phyloP scores from a whole-genome alignment of 2,113 vertebrate species.

The Puffinus mauretanicus region DNA sequence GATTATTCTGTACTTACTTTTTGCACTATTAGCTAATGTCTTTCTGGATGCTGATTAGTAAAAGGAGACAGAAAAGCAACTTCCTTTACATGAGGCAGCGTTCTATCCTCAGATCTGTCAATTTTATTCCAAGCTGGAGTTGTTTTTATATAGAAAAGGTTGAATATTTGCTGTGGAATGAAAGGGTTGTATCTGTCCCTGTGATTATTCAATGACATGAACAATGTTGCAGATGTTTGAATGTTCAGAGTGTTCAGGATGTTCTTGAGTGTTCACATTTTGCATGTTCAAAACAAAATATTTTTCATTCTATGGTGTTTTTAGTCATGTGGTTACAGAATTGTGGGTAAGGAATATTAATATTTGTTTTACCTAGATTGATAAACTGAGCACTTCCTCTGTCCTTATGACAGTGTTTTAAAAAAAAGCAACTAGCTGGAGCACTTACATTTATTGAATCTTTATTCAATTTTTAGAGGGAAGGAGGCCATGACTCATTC shows the following conservation, averaged over 20 bases:
- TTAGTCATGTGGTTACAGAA: background rate
- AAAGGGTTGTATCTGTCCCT: background rate
- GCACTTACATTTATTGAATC: background rate
- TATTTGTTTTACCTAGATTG: background rate
- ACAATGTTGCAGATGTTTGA: background rate
- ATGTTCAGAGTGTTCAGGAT: background rate
- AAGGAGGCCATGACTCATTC: background rate
- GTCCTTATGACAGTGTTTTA: background rate
- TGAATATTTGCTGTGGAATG: background rate
- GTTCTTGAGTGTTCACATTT: background rate
- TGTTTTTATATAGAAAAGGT: background rate
- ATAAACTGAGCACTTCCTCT: background rate
- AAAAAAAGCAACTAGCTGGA: background rate
- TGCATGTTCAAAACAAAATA: background rate
- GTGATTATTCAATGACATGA: background rate
- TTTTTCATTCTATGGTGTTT: background rate
- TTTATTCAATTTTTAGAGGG: background rate
- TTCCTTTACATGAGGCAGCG: background rate
- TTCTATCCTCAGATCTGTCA: background rate
- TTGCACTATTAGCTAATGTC: background rate
- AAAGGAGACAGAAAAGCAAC: background rate
- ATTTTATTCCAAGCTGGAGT: background rate
- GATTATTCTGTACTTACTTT: background rate
- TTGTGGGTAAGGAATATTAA: background rate
- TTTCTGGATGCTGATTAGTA: background rate